Evolutionary conservation across 2,888 invertebrate genomes (phyloP).

Genomic region (Andrena bicolor): DNA sequence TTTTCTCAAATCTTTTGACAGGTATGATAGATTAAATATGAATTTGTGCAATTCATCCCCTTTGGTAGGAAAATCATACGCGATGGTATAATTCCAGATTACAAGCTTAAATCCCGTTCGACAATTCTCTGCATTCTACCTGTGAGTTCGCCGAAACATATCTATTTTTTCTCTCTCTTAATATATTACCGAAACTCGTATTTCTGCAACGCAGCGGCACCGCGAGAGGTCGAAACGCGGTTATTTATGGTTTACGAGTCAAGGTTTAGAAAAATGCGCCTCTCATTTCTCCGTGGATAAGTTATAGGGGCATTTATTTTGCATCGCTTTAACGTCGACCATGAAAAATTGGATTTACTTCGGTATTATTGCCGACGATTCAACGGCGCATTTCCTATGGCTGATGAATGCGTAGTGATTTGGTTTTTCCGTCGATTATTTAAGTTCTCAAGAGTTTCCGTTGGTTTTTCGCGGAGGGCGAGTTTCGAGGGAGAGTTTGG

Average conservation of each 20-base stretch:
- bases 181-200: conserved; percentile 25
- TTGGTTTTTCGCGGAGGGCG: background rate
- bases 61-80: too few relatives aligned
- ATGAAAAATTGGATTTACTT: conserved; percentile 22
- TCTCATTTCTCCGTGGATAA: conserved; percentile 13
- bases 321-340: conserved; percentile 19
- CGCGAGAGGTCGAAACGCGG: conserved; percentile 3
- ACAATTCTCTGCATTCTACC: background rate
- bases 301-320: conserved; percentile 31
- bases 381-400: conserved; percentile 26
- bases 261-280: conserved; percentile 20
- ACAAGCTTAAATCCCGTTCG: background rate
- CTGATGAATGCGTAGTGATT: conserved; percentile 6
- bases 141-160: background rate
- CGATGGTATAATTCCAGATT: background rate
- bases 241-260: conserved; percentile 31
- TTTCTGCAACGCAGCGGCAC: conserved; percentile 20
- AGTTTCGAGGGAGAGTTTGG: background rate
- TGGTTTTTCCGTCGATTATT: background rate
- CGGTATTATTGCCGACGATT: conserved; percentile 39
- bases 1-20: too few relatives aligned
- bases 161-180: conserved; percentile 11
- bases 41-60: too few relatives aligned
- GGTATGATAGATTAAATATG: too few relatives aligned
- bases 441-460: too few relatives aligned